Conservation (phyloP, 2,113 vertebrate species). For the Stomatorhinus ivindoensis region DNA sequence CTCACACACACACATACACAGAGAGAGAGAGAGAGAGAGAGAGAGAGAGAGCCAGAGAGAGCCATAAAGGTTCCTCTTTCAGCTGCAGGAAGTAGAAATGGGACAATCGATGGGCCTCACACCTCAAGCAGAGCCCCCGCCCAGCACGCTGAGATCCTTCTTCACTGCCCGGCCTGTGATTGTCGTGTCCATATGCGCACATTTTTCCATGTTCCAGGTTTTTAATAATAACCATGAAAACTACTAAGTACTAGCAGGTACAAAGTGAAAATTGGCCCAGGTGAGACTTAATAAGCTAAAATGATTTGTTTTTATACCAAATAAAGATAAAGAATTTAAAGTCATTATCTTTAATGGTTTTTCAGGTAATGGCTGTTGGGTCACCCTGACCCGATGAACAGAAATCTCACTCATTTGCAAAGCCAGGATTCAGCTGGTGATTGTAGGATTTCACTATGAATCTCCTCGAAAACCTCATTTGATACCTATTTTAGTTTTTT, state of each 20-base stretch:
- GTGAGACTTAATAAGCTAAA: neutral
- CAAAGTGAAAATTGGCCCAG: neutral
- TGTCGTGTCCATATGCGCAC: neutral
- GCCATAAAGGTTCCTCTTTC: neutral
- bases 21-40: neutral
- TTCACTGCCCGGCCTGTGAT: neutral
- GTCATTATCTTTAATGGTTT: neutral
- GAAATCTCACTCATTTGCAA: neutral
- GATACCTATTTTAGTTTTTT: neutral
- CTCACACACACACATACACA: neutral
- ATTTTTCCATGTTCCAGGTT: neutral
- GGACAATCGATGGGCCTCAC: neutral
- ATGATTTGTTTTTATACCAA: neutral
- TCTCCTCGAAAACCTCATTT: neutral
- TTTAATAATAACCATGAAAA: neutral
- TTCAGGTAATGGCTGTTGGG: neutral
- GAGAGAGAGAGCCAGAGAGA: too few species aligned
- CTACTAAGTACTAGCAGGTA: neutral
- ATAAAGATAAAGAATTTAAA: neutral
- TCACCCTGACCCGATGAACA: neutral
- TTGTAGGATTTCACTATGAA: neutral
- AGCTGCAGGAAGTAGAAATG: neutral
- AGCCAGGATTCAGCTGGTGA: neutral
- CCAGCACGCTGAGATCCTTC: neutral
- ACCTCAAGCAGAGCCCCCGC: neutral